Evolutionary conservation across 2,113 vertebrate genomes (phyloP), one percentile per base, ranked within the genome.

Genomic region (Cyanistes caeruleus): DNA sequence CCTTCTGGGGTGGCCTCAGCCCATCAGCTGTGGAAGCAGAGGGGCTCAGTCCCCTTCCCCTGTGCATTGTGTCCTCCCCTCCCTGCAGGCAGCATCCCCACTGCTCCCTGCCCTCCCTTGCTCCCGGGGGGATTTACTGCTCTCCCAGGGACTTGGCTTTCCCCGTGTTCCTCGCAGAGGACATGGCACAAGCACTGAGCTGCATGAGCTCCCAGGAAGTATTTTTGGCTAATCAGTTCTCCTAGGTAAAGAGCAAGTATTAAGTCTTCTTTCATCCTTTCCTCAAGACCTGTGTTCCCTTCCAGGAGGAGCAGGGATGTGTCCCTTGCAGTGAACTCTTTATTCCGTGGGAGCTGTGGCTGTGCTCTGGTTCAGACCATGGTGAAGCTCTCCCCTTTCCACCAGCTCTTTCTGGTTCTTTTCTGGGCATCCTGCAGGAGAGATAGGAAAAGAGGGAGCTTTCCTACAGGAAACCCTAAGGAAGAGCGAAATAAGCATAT

Each of bases 341-440:
- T 21, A 22, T 72, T 48, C 19, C 1, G 0, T 0, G 1, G 41
- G 31, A 56, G 17, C 28, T 7, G 1, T 19, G 24, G 33, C 35
- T 10, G 0, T 2, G 10, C 23, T 72, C 21, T 52, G 3, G 2
- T 72, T 79, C n/a, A 30, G 60, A 13, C 4, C 0, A 0, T 23
- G 37, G 46, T 41, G n/a, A 46, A 68, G 15, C 41, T 15, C 8
- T 48, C 1, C 41, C 37, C 12, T 82, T 90, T 44, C 78, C 25
- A 13, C 41, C 27, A 13, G 15, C 8, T 46, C 43, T 46, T 56
- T 23, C n/a, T 51, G 27, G 5, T 76, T 76, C 35, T 10, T 30
- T 68, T 24, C 23, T 43, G 23, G 10, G 18, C 28, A 25, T 76
- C 37, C 33, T 24, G 49, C 31, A 17, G 37, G 31, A 89, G 28